phyloP scores from a whole-genome alignment of 1,140 invertebrate species.

The Drosophila mauritiana region DNA sequence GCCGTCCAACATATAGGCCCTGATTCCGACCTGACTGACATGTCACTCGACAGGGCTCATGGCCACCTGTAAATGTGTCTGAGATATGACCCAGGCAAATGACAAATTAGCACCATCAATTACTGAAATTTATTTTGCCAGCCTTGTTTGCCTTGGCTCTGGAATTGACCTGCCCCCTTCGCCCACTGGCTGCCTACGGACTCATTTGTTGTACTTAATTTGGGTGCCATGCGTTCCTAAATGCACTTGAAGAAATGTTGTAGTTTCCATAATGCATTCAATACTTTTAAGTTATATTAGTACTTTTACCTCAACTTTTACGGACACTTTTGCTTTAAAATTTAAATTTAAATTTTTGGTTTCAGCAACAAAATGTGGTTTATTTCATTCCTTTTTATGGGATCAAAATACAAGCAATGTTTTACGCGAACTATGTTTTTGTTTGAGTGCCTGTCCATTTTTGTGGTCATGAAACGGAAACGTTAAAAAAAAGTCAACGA shows the following conservation, averaged over 20 bases:
- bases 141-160: slow-evolving; percentile 60
- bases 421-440: neutral
- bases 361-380: neutral
- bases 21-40: slow-evolving; percentile 38
- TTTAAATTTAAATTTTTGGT: neutral
- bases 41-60: slow-evolving; percentile 57
- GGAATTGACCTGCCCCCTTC: slow-evolving; percentile 24
- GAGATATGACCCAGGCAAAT: slow-evolving; percentile 73
- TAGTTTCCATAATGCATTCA: too few species aligned
- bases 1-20: slow-evolving; percentile 1
- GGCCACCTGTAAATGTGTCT: slow-evolving; percentile 73
- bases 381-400: neutral
- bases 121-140: slow-evolving; percentile 79
- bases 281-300: neutral
- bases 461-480: slow-evolving; percentile 56
- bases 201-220: slow-evolving; percentile 82
- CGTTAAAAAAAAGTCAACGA: slow-evolving; percentile 49
- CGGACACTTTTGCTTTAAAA: neutral
- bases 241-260: slow-evolving; percentile 4
- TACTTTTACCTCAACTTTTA: too few species aligned
- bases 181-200: slow-evolving; percentile 47
- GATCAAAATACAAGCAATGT: neutral
- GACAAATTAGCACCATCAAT: slow-evolving; percentile 82
- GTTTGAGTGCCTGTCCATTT: slow-evolving; percentile 27
- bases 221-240: slow-evolving; percentile 43